These are phyloP conservation scores for Oreochromis mossambicus DNA, from an alignment of 2,797 vertebrate genomes.

Conservation along the genomic window DNA sequence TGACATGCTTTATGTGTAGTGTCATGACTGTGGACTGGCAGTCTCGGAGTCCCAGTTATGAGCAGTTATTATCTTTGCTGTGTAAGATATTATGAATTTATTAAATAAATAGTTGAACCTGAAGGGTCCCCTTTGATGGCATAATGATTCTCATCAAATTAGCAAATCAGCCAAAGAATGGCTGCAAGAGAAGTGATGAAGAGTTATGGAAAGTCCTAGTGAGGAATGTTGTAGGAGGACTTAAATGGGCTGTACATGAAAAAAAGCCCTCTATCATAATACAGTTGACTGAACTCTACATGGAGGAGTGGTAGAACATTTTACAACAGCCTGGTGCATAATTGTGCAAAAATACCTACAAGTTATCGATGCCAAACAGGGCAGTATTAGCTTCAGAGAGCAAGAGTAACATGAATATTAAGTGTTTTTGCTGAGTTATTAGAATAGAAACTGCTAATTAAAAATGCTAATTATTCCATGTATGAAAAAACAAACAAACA, in stretches of 20 bases:
- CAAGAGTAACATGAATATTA: neutral
- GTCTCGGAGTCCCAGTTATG: neutral
- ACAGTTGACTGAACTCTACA: neutral
- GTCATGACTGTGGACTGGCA: neutral
- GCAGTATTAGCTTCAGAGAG: neutral
- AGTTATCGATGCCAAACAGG: neutral
- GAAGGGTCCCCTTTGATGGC: neutral
- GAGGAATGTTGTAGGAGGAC: neutral
- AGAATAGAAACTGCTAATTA: neutral
- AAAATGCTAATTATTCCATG: neutral
- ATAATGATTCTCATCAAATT: neutral
- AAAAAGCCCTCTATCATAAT: neutral
- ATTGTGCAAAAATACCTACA: neutral
- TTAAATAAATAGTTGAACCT: neutral
- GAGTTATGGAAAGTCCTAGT: neutral
- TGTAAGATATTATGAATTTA: neutral
- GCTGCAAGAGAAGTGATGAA: neutral
- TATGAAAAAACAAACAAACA: neutral
- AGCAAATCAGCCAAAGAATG: neutral
- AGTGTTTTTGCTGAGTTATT: neutral
- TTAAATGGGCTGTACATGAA: neutral
- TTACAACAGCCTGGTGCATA: neutral
- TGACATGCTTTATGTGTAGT: neutral
- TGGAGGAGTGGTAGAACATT: neutral
- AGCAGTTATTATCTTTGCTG: neutral